A percentile compares a stretch with the other conserved stretches of the same genome.
phyloP scores from a whole-genome alignment of 2,888 invertebrate species.

The Serrognathus titanus region DNA sequence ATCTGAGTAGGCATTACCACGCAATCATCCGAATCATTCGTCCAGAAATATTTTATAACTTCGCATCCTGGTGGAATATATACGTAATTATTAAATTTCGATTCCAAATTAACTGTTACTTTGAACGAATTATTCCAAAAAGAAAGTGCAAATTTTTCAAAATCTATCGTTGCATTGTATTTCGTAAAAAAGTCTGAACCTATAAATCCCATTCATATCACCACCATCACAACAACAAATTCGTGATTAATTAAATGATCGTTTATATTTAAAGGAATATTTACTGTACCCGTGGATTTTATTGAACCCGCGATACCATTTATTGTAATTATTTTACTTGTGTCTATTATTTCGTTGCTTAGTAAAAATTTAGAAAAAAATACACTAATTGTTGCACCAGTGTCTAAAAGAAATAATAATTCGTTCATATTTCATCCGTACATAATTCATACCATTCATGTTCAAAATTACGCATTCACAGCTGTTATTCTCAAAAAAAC shows the following conservation, averaged over 20 bases:
- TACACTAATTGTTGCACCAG: neutral
- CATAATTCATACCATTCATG: constrained; percentile 6
- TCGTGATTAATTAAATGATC: neutral
- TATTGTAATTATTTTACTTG: neutral
- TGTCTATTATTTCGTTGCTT: neutral
- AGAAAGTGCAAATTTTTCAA: constrained; percentile 2
- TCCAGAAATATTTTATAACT: neutral
- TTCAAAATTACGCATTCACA: neutral
- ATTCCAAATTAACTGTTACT: constrained; percentile 6
- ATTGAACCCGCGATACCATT: constrained; percentile 3
- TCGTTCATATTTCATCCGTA: neutral
- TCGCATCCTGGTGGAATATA: neutral
- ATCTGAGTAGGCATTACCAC: neutral
- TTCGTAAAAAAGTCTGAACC: constrained; percentile 4
- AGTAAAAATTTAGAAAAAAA: neutral
- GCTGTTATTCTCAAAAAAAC: constrained; percentile 1
- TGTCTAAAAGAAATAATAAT: constrained; percentile 1
- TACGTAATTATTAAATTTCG: constrained; percentile 5
- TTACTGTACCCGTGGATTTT: constrained; percentile 1
- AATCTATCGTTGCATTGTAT: neutral
- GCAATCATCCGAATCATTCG: neutral
- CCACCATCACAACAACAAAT: constrained; percentile 1
- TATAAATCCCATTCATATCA: constrained; percentile 5
- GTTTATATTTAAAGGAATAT: neutral
- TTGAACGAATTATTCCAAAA: neutral